phyloP scores from a whole-genome alignment of 1,140 invertebrate genomes.

The Caenorhabditis elegans region WBcel235 BX284602.5:10072001-10072500 shows the following conservation, averaged over 20 bases:
- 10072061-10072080: no score
- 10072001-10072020: not conserved
- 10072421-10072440: not conserved
- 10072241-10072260: not conserved
- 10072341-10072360: not conserved
- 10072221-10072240: no score
- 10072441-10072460: slow-evolving; percentile 14
- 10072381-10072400: not conserved
- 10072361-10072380: slow-evolving; percentile 21
- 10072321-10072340: not conserved
- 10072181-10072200: no score
- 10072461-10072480: not conserved
- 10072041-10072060: not conserved
- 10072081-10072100: no score
- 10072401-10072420: not conserved
- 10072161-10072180: no score
- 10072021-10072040: not conserved
- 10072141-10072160: no score
- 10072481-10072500: not conserved
- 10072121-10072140: no score
- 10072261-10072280: not conserved
- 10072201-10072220: no score
- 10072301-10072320: no score
- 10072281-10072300: no score
- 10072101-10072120: no score